Evolutionary conservation across 2,113 vertebrate genomes (phyloP), one percentile per base, ranked within the genome.

Genomic region (Anhinga anhinga): DNA sequence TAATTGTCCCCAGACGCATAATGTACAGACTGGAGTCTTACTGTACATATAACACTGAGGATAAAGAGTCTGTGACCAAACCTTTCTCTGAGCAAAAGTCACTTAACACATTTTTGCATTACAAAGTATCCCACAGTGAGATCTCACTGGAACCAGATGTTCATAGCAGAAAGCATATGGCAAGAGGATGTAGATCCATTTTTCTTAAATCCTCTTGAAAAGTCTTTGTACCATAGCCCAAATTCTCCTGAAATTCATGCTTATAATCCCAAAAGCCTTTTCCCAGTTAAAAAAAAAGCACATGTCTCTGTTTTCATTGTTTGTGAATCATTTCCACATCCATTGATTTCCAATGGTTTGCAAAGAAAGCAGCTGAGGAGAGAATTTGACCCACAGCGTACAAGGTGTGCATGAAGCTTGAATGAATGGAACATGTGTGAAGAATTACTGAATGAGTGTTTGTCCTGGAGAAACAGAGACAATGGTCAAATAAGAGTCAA

Each of bases 111-210:
- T 94, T 96, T 97, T 81, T 97, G 94, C 78, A 49, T 83, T 94
- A 95, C 86, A 96, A 87, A 97, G 91, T 95, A 93, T 91, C 91
- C 89, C 89, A 96, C 84, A 66, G 58, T 62, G 93, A 87, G 91
- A 93, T 91, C 84, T 89, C 84, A 91, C 88, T 95, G 86, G 70
- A 95, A 96, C 78, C 96, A 97, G 96, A 95, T 95, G 96, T 94
- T 97, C 78, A 40, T 79, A 95, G 91, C 81, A 89, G 67, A 96
- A 96, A 96, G 62, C 89, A 93, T 91, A 85, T 82, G 93, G 91
- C 74, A 91, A 90, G 59, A 91, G 74, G 91, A 87, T 73, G 70
- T 76, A 90, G 86, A 76, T 63, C 63, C 72, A 82, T 93, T 94
- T 95, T 95, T 95, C 86, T 94, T 85, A 89, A 95, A 79, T 87